Percentiles rank a stretch among this genome's conserved stretches.
These are phyloP conservation scores for Idris sp. DNA, from an alignment of 1,140 invertebrate genomes.

Conservation along the genomic window DNA sequence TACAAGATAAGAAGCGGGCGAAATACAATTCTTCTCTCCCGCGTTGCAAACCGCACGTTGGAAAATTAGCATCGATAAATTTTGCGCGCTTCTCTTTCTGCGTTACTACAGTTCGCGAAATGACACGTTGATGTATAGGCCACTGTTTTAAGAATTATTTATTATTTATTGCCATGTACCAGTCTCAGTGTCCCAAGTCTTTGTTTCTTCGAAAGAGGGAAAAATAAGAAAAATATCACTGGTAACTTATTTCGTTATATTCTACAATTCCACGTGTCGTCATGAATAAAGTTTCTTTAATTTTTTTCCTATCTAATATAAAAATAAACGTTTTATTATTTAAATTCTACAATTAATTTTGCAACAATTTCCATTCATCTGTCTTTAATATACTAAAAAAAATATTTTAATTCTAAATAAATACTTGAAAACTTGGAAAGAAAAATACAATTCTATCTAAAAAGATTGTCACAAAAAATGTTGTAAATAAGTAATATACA, in stretches of 20 bases:
- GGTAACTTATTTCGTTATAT: constrained; percentile 23
- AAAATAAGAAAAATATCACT: constrained; percentile 53
- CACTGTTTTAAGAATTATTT: constrained; percentile 78
- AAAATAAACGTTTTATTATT: no score
- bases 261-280: constrained; percentile 41
- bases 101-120: constrained; percentile 70
- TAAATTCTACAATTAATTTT: no score
- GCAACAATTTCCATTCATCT: no score
- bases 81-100: constrained; percentile 71
- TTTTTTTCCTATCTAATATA: constrained; percentile 6
- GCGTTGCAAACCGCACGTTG: constrained; percentile 68
- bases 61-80: constrained; percentile 79
- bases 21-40: constrained; percentile 72
- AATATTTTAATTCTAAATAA: no score
- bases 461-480: no score
- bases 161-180: constrained; percentile 75
- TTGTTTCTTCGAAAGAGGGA: constrained; percentile 48
- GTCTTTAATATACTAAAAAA: no score
- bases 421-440: no score
- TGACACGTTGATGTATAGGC: constrained; percentile 78
- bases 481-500: no score
- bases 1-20: constrained; percentile 46
- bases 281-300: constrained; percentile 25
- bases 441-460: no score
- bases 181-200: constrained; percentile 40